phyloP scores from a whole-genome alignment of 2,797 vertebrate genomes.

The Rhabdophis nuchalis region DNA sequence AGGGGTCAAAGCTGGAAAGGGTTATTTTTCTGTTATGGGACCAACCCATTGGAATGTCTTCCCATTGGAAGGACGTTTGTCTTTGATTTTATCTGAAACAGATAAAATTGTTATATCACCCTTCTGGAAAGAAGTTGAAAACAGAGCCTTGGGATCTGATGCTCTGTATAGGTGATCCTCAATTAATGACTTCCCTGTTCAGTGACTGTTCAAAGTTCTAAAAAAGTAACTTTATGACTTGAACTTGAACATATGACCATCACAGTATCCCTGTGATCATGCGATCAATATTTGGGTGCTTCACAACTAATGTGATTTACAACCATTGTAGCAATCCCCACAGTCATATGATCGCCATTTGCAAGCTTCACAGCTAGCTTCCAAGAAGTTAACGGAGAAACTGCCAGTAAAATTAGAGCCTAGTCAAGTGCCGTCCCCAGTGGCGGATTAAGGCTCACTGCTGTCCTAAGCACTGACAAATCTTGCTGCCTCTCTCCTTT shows the following conservation, averaged over 20 bases:
- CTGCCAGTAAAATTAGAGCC: background rate
- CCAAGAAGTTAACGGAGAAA: background rate
- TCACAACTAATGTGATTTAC: background rate
- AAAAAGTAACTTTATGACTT: background rate
- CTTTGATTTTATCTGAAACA: background rate
- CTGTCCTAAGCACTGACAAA: no score
- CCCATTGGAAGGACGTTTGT: background rate
- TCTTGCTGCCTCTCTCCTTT: no score
- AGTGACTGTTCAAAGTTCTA: background rate
- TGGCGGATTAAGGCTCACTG: no score
- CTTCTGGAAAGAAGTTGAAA: background rate
- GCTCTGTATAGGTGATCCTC: background rate
- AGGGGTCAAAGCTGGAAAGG: background rate
- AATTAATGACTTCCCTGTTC: background rate
- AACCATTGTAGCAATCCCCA: background rate
- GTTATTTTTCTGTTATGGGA: background rate
- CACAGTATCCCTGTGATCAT: background rate
- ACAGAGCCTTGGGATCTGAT: background rate
- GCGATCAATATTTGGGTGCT: background rate
- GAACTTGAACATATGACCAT: background rate
- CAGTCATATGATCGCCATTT: background rate
- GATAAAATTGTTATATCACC: background rate
- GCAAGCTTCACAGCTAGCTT: background rate
- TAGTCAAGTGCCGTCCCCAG: background rate
- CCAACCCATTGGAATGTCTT: background rate